Evolutionary conservation across 1,140 invertebrate genomes (phyloP), one percentile per base, ranked within the genome.

Genomic region (Saccostrea echinata): DNA sequence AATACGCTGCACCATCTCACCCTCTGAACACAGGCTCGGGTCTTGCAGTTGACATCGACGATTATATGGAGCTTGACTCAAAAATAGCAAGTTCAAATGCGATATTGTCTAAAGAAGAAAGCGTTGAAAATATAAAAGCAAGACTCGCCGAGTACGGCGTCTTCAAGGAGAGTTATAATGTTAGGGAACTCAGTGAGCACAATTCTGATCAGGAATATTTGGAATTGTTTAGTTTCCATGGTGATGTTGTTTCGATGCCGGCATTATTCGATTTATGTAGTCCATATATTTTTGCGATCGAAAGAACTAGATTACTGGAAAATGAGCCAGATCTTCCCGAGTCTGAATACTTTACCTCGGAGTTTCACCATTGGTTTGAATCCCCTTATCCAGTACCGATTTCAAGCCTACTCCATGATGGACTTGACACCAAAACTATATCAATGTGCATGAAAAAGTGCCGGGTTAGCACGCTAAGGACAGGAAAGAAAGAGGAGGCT

Each of bases 221-320:
- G 18, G 53, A 57, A 1, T 53, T 87, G 33, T 87, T 87, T 64
- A 33, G 55, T 21, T 87, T 55, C 52, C 76, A 61, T 30, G 51
- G 76, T 11, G 9, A 61, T 52, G 55, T 83, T 57, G 53, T 82
- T 43, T 82, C 55, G 33, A 83, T 80, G 11, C 53, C 51, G 18
- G 86, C 86, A 27, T 82, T 87, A n/a, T 82, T 82, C 18, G 86
- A 87, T 51, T 0, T 87, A 11, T 57, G 80, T 35, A 51, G 81
- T 51, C 86, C 86, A 11, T 76, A 82, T 24, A 80, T 61, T 16
- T 53, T 64, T n/a, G 52, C 35, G 24, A 80, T 53, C 21, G 71
- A 86, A 35, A 55, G 64, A 53, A 30, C 35, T 4, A 76, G 71
- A 86, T 30, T 85, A 30, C 51, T 76, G 18, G 68, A 86, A 86